Base-by-base conservation (phyloP, 2,797 vertebrate genomes). In the Mormyrus proboscirostris region DNA sequence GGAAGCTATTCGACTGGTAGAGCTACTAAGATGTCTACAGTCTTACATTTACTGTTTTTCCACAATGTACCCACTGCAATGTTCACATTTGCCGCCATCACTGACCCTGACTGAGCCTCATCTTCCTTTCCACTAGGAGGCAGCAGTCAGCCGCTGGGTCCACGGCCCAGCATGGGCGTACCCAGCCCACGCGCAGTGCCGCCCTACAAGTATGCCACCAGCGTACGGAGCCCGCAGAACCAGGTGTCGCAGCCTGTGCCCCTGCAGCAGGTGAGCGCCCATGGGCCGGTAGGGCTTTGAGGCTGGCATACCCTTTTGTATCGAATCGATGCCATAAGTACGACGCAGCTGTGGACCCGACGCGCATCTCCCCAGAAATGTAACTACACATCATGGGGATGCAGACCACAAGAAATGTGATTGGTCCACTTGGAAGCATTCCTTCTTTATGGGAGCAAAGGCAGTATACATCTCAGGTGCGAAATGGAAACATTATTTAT, bases 131-230 rank as follows among this genome's bases (percentile, higher is more conserved):
- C 38, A 44, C 22, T 25, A 91, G 92, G 89, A 38, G 95, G 92
- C 16, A 89, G 96, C 3, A 96, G 96, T 4, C 98, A 98, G 92
- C 94, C 91, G 10, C 95, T 99, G 93, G 97, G 95, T 12, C 97
- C 98, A 87, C 97, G 98, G 0, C 95, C 97, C 0, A 95, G 97
- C 8, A 96, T 99, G 89, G 96, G 97, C 88, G 94, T 97, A 53
- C 92, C 97, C 0, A 94, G 96, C n/a, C 98, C 98, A 41, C 95
- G 98, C 79, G 94, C 97, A 0, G 97, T 98, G 92, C 96, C 97
- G 49, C 98, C 98, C 0, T 99, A 99, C 91, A 99, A 99, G 94
- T 99, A 99, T 0, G 97, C 98, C 93, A 96, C 97, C 0, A 95
- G 95, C 38, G 96, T 98, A 87, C 97, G 98, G 91, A 98, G 98